Percentiles rank a stretch among this genome's conserved stretches.
Conservation (phyloP, 1,140 invertebrate genomes). For the Agrypnia vestita region DNA sequence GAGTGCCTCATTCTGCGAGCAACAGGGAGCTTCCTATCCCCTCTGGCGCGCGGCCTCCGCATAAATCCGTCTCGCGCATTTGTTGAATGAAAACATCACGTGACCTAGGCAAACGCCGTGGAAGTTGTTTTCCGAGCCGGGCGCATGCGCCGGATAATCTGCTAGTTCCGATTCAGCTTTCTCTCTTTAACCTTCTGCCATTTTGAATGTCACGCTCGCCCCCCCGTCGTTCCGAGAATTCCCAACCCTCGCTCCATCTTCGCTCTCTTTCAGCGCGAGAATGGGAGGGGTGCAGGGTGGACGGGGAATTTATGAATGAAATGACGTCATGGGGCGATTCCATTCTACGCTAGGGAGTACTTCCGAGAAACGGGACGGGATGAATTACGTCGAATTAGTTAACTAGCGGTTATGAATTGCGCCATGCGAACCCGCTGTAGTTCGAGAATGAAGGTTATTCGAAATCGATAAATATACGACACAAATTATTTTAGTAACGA, state of each 20-base stretch:
- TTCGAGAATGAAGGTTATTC: neutral
- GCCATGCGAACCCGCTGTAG: no score
- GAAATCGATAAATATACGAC: neutral
- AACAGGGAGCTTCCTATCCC: conserved; percentile 1
- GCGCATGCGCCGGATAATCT: conserved; percentile 4
- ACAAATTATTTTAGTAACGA: no score
- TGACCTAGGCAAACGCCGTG: conserved; percentile 26
- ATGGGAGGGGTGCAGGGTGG: conserved; percentile 16
- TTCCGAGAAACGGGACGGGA: conserved; percentile 16
- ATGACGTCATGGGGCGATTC: conserved; percentile 59
- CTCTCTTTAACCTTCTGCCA: conserved; percentile 35
- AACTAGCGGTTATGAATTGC: neutral
- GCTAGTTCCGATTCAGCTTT: conserved; percentile 20
- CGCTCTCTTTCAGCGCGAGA: conserved; percentile 8
- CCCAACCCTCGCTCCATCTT: neutral
- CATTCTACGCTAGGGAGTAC: conserved; percentile 48
- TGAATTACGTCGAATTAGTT: conserved; percentile 12
- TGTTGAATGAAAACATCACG: conserved; percentile 41
- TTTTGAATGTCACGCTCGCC: conserved; percentile 44
- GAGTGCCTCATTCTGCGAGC: neutral
- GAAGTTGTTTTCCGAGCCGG: neutral
- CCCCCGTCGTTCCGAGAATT: conserved; percentile 13
- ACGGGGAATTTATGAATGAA: conserved; percentile 60
- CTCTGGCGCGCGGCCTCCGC: neutral
- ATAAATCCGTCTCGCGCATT: conserved; percentile 13